Conservation (phyloP, 2,113 vertebrate species). For the Phyllostomus discolor region DNA sequence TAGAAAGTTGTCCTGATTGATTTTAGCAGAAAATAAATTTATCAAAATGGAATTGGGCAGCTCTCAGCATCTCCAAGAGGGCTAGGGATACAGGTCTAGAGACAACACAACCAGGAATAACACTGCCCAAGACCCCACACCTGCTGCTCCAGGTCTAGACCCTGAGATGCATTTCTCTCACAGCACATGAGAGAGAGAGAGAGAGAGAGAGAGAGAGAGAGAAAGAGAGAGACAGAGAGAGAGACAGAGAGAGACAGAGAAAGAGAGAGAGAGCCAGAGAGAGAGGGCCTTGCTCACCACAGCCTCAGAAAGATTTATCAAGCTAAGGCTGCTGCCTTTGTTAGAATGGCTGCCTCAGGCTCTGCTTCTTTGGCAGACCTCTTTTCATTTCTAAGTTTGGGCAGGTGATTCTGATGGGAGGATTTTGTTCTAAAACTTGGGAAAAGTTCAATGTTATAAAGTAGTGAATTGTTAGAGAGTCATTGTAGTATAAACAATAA, state of each 20-base stretch:
- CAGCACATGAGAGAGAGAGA: background rate
- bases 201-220: background rate
- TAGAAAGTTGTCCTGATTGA: conserved; percentile 1
- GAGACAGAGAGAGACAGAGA: background rate
- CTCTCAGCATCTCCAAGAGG: background rate
- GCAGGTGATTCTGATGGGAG: background rate
- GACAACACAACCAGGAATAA: background rate
- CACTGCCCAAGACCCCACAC: background rate
- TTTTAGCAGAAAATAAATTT: background rate
- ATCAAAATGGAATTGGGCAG: background rate
- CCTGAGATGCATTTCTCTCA: background rate
- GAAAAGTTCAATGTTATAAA: background rate
- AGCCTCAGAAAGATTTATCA: background rate
- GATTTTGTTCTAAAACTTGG: background rate
- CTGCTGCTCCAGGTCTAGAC: background rate
- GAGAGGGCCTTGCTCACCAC: fast-evolving
- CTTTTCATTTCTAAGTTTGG: background rate
- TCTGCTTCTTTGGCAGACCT: background rate
- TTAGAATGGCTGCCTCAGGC: background rate
- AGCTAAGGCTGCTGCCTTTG: background rate
- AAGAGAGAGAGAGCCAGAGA: background rate
- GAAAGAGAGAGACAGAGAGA: no score
- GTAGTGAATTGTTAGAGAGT: background rate
- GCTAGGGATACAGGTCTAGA: background rate
- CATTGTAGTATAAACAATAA: background rate